Conservation (phyloP, 2,113 vertebrate genomes). For the Pipa parva region DNA sequence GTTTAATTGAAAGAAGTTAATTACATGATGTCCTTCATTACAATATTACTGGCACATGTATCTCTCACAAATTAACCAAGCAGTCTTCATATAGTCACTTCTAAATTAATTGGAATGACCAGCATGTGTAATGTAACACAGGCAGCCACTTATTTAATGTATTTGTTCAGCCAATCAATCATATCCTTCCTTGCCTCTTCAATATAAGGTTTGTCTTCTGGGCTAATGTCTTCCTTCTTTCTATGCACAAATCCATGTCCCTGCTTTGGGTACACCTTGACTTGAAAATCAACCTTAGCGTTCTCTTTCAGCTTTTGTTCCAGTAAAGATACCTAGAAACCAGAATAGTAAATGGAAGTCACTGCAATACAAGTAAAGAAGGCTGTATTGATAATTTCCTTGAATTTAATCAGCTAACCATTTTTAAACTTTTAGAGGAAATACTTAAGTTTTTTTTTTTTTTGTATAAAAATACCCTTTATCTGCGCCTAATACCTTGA, state of each 20-base stretch:
- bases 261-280: constrained; percentile 86
- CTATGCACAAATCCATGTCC: constrained; percentile 88
- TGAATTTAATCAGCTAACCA: too few species aligned
- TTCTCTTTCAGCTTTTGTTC: constrained; percentile 75
- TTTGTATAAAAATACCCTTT: too few species aligned
- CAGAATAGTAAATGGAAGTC: not conserved
- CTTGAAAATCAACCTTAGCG: constrained; percentile 72
- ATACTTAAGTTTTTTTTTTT: too few species aligned
- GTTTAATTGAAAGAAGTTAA: too few species aligned
- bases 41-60: too few species aligned
- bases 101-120: too few species aligned
- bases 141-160: constrained; percentile 56
- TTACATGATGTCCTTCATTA: too few species aligned
- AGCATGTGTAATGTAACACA: too few species aligned
- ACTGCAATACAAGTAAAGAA: not conserved
- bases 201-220: constrained; percentile 70
- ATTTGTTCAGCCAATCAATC: constrained; percentile 81
- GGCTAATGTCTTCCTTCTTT: constrained; percentile 77
- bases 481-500: too few species aligned
- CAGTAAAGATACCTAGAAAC: constrained; percentile 65
- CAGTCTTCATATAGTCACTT: not conserved
- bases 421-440: too few species aligned
- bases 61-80: too few species aligned
- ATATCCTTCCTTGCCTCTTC: constrained; percentile 81
- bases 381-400: too few species aligned